Conservation (phyloP, 2,888 invertebrate genomes). For the Fragum sueziense region DNA sequence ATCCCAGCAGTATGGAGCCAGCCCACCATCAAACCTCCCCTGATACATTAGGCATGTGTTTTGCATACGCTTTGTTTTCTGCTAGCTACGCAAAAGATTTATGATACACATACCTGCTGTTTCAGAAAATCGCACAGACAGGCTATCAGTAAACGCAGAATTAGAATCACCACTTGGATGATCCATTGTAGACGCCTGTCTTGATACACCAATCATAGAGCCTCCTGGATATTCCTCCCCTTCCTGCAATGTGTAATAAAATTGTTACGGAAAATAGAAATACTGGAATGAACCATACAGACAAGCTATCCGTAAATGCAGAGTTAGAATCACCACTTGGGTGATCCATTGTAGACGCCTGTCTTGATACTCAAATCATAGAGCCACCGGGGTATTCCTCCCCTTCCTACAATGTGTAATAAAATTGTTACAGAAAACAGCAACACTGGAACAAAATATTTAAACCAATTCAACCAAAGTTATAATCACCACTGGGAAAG, state of each 20-base stretch:
- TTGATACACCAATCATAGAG: conserved; percentile 37
- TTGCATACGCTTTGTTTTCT: no score
- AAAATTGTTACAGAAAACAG: neutral
- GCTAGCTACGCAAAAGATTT: no score
- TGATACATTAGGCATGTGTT: no score
- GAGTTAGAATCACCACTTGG: conserved; percentile 2
- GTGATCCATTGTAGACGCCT: conserved; percentile 32
- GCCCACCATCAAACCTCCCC: no score
- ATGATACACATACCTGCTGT: neutral
- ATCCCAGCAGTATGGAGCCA: no score
- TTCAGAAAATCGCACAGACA: neutral
- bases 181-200: conserved; percentile 41
- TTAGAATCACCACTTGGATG: conserved; percentile 5
- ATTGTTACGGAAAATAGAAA: neutral
- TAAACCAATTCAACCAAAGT: no score
- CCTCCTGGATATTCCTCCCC: conserved; percentile 74
- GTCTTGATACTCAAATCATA: conserved; percentile 38
- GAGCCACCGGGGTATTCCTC: conserved; percentile 71
- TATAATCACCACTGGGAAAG: no score
- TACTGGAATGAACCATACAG: no score
- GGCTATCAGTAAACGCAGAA: neutral
- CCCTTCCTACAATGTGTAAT: conserved; percentile 46
- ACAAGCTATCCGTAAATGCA: neutral
- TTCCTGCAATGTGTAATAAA: neutral
- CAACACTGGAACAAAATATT: no score